Conservation (phyloP, 1,140 invertebrate genomes). For the Saxidomus purpurata region DNA sequence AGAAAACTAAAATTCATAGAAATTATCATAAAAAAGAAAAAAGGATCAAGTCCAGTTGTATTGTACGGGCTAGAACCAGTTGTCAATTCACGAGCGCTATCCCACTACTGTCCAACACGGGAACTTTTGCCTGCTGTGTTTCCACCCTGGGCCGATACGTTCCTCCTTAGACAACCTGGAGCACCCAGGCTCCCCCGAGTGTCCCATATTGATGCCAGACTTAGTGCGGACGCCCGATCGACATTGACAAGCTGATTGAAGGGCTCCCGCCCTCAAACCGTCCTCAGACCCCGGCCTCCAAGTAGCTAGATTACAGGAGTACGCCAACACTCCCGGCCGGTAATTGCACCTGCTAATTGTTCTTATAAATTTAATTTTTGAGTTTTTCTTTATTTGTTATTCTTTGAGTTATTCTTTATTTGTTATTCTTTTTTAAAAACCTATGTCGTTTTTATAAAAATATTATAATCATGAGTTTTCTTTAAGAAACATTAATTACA, state of each 20-base stretch:
- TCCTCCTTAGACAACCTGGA: conserved; percentile 96
- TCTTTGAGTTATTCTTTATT: too few species aligned
- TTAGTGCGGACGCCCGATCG: conserved; percentile 89
- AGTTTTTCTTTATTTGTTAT: too few species aligned
- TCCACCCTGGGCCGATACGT: conserved; percentile 98
- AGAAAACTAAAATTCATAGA: too few species aligned
- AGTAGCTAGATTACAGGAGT: conserved; percentile 97
- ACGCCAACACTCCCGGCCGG: conserved; percentile 85
- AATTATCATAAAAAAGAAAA: too few species aligned
- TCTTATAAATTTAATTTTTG: too few species aligned
- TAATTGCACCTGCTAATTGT: too few species aligned
- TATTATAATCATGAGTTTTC: too few species aligned
- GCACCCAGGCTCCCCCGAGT: conserved; percentile 43
- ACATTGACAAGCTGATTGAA: conserved; percentile 85
- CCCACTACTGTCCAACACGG: conserved; percentile 98
- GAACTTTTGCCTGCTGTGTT: conserved; percentile 98
- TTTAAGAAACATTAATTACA: too few species aligned
- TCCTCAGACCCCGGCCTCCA: conserved; percentile 88
- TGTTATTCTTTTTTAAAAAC: too few species aligned
- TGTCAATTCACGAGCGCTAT: conserved; percentile 97
- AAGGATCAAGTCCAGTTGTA: too few species aligned
- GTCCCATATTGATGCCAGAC: conserved; percentile 96
- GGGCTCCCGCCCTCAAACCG: conserved; percentile 93
- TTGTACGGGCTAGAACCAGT: too few species aligned
- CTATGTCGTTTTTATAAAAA: too few species aligned